phyloP scores from a whole-genome alignment of 2,113 vertebrate genomes.

The Piprites chloris region DNA sequence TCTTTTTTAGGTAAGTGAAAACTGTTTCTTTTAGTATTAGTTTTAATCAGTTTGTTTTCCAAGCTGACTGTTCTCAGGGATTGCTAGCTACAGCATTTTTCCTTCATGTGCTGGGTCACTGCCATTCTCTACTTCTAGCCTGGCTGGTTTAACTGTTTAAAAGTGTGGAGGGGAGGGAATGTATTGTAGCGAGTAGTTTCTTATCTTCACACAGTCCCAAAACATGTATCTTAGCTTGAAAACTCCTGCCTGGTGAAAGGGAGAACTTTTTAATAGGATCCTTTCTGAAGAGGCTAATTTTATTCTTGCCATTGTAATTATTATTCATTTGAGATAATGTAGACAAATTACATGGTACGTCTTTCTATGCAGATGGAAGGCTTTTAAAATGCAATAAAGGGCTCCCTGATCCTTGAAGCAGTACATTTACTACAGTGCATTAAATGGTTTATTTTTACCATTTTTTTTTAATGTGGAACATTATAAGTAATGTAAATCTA shows the following conservation, averaged over 20 bases:
- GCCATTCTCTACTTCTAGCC: not conserved
- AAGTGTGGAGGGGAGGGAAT: not conserved
- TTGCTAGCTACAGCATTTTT: not conserved
- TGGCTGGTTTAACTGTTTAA: not conserved
- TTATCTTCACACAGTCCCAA: not conserved
- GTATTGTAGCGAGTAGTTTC: not conserved
- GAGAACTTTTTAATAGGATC: not conserved
- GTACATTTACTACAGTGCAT: not conserved
- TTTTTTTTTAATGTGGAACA: not conserved
- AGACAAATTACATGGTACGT: not conserved
- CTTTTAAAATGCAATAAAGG: conserved; percentile 14
- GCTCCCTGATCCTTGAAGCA: not conserved
- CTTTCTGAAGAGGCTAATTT: conserved; percentile 6
- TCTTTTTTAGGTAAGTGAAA: not conserved
- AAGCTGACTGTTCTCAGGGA: not conserved
- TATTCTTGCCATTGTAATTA: not conserved
- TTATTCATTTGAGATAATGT: not conserved
- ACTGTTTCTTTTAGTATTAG: conserved; percentile 40
- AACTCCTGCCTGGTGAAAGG: not conserved
- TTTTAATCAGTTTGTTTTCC: conserved; percentile 21
- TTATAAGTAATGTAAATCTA: not conserved
- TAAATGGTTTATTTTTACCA: not conserved
- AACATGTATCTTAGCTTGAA: not conserved
- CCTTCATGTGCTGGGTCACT: not conserved
- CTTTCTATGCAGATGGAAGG: not conserved